A percentile compares a stretch with the other conserved stretches of the same genome.
Conservation (phyloP, 2,888 invertebrate species). For the Perdita meconis region DNA sequence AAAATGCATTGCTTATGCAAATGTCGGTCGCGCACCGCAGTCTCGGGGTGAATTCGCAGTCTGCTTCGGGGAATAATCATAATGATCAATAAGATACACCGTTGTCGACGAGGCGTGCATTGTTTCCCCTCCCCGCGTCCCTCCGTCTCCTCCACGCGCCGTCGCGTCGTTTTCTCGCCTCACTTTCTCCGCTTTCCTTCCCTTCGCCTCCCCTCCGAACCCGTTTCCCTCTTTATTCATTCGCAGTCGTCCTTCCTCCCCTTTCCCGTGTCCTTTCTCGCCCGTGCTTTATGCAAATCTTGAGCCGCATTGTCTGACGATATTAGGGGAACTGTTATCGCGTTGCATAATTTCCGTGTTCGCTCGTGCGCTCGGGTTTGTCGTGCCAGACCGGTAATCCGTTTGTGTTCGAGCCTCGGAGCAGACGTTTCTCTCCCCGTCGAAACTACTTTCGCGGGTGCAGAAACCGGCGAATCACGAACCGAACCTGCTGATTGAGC, state of each 20-base stretch:
- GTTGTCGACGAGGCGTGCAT: slow-evolving; percentile 63
- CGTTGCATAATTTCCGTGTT: slow-evolving; percentile 72
- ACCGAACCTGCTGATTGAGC: not conserved
- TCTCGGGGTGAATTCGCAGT: slow-evolving; percentile 71
- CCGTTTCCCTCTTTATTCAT: not conserved
- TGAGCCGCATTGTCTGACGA: slow-evolving; percentile 71
- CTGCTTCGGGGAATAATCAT: slow-evolving; percentile 77
- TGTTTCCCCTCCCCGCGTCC: slow-evolving; percentile 34
- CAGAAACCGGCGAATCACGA: slow-evolving; percentile 27
- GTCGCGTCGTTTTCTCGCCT: slow-evolving; percentile 6
- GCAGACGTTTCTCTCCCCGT: slow-evolving; percentile 38
- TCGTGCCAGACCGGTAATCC: slow-evolving; percentile 60
- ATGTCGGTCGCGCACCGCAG: slow-evolving; percentile 77
- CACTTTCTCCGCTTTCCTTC: slow-evolving; percentile 9
- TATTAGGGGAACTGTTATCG: slow-evolving; percentile 73
- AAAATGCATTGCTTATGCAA: slow-evolving; percentile 84
- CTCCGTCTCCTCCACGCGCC: too few species aligned
- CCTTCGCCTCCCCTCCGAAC: not conserved
- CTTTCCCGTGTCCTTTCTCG: slow-evolving; percentile 17
- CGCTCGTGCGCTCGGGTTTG: slow-evolving; percentile 57
- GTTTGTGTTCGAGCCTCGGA: slow-evolving; percentile 63
- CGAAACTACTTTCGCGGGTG: slow-evolving; percentile 37
- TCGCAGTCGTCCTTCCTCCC: not conserved
- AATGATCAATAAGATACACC: slow-evolving; percentile 79
- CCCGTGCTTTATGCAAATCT: slow-evolving; percentile 68